These are phyloP conservation scores for Sternotherus odoratus DNA, from an alignment of 2,797 vertebrate genomes.

Conservation along the genomic window DNA sequence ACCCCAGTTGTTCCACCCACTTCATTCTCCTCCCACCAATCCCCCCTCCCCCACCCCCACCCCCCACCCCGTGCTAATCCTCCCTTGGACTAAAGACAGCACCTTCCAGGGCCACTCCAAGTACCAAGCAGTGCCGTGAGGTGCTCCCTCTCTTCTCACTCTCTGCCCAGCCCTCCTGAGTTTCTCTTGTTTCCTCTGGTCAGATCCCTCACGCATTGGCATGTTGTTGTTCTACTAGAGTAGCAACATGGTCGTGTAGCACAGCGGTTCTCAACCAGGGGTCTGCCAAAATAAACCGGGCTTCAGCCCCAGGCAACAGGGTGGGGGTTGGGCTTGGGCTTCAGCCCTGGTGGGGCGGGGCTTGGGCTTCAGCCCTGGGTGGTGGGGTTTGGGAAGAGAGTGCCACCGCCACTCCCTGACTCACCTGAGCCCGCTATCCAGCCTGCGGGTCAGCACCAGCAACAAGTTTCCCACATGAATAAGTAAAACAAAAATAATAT, in stretches of 20 bases:
- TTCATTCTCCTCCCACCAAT: not conserved
- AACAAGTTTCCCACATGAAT: not conserved
- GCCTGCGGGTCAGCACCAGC: not conserved
- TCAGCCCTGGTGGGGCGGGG: not conserved
- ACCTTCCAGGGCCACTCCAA: not conserved
- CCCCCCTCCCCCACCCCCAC: too few relatives aligned
- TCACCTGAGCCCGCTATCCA: not conserved
- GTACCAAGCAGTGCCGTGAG: not conserved
- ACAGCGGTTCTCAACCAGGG: not conserved
- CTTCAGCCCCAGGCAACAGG: not conserved
- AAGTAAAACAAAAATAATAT: not conserved
- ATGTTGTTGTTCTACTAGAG: not conserved
- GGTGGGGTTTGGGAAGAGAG: not conserved
- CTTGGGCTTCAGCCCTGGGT: not conserved
- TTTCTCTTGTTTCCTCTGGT: not conserved
- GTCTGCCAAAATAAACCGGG: not conserved
- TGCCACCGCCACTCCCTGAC: not conserved
- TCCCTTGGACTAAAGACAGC: not conserved
- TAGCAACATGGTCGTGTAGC: not conserved
- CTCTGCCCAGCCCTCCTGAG: fast-evolving
- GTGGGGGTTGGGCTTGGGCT: not conserved
- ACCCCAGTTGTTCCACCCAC: not conserved
- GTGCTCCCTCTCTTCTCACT: not conserved
- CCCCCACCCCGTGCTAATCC: not conserved
- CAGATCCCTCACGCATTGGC: not conserved